Base-by-base conservation (phyloP, 1,140 invertebrate species). In the Euura lappo region DNA sequence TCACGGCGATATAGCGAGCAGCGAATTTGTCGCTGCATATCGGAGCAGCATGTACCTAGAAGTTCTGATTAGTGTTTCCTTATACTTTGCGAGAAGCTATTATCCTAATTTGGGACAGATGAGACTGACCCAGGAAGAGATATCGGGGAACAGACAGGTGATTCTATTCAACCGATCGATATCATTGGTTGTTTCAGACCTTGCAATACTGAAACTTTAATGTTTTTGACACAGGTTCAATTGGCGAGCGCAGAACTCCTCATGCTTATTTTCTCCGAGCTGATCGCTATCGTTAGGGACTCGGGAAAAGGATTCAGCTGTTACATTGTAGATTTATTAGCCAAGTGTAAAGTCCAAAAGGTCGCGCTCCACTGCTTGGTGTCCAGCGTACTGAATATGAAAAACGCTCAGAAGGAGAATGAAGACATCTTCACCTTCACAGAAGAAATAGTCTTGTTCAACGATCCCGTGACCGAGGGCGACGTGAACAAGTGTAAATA, bases 331-430 rank as follows among this genome's bases (percentile, higher is more conserved):
- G 94, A 97, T 86, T 85, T 97, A 72, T 86, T 98, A 75, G 89
- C 90, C 1, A 92, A 94, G 73, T 95, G 95, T 81, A 97, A 97
- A 87, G 90, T 97, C 44, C 96, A 97, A 86, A 96, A 97, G 84
- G 93, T 95, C n/a, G 88, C 96, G 44, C 88, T 98, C 47, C 95
- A 96, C 83, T 96, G 95, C 84, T 87, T 97, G 44, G 89, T 96
- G 10, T 93, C 95, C 6, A 94, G 93, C 44, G 94, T 97, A 3
- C 89, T 93, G 77, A 91, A 91, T 78, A 89, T 90, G 84, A 90
- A 89, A 51, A 87, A 83, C 71, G 85, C 79, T 6, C 82, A 86
- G 46, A 86, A 85, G n/a, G 82, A 86, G 3, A 88, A 88, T 70
- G 86, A 88, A 65, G 88, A 89, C 70, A 83, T 86, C 65, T 87